phyloP scores from a whole-genome alignment of 2,888 invertebrate species.

The Nymphalis urticae region DNA sequence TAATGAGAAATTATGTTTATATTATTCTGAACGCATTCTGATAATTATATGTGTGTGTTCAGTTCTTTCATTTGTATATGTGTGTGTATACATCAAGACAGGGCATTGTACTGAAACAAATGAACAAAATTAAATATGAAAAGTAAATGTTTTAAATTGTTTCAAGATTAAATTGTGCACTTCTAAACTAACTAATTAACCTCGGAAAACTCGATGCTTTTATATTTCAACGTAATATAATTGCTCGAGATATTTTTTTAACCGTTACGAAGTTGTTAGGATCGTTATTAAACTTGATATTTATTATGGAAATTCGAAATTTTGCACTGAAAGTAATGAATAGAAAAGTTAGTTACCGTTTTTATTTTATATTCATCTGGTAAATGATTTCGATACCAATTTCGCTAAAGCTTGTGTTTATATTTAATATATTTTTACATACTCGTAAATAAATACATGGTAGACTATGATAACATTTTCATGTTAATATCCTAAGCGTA shows the following conservation, averaged over 20 bases:
- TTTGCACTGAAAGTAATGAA: not conserved
- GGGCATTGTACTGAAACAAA: too few relatives aligned
- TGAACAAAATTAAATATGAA: not conserved
- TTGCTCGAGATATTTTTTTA: conserved; percentile 6
- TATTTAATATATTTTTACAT: too few relatives aligned
- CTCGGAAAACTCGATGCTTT: conserved; percentile 11
- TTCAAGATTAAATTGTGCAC: not conserved
- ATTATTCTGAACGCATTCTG: too few relatives aligned
- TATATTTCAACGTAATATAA: conserved; percentile 13
- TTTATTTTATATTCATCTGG: not conserved
- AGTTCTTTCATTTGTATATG: too few relatives aligned
- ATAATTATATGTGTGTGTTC: too few relatives aligned
- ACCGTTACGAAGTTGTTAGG: conserved; percentile 3
- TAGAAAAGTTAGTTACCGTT: not conserved
- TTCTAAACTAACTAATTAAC: conserved; percentile 22
- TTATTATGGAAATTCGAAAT: not conserved
- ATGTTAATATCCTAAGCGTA: too few relatives aligned
- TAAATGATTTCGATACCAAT: too few relatives aligned
- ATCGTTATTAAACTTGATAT: not conserved
- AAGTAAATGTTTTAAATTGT: not conserved
- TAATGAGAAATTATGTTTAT: too few relatives aligned
- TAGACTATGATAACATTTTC: too few relatives aligned
- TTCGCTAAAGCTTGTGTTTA: too few relatives aligned
- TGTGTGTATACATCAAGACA: too few relatives aligned
- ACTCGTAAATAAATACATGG: too few relatives aligned